Base-by-base conservation (phyloP, 2,888 invertebrate species). In the Rhorus exstirpatorius region DNA sequence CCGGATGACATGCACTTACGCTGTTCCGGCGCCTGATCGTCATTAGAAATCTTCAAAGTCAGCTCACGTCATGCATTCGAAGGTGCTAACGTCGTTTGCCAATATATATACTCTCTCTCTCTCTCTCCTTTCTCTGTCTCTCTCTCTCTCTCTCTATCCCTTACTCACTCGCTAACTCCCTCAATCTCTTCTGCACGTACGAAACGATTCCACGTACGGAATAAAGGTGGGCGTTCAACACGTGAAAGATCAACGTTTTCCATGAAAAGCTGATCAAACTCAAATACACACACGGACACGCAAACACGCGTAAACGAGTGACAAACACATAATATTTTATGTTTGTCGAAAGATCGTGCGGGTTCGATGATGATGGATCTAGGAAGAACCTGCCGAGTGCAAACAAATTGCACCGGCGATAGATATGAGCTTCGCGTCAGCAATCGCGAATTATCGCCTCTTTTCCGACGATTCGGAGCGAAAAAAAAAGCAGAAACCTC, bases 151-250 rank as follows among this genome's bases (percentile, higher is more conserved):
- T 46, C 1, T 65, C 65, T 49, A 8, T 51, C 35, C n/a, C 26
- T 38, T 4, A 19, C 35, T 79, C 65, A 55, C 35, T 55, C 46
- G 19, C 46, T 41, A 38, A 51, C 67, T 70, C 71, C 35, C 31
- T 46, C 10, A n/a, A 24, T 26, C 41, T 38, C 60, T 46, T 31
- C 38, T 38, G 17, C 31, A n/a, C 71, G 41, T 67, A 72, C 67
- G n/a, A 60, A 71, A 77, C 76, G 76, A 72, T 81, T 81, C 71
- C 76, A 67, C 81, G 81, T 77, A 72, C n/a, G n/a, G 21, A n/a
- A 68, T n/a, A 41, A 77, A 72, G 44, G 71, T 81, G 68, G 44
- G 76, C 58, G 81, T 12, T 19, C 19, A 67, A 58, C 17, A 51
- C 38, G 31, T 10, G 61, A 17, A 21, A 46, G 19, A 61, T 24